Percentiles rank a stretch among this genome's conserved stretches.
These are phyloP conservation scores for Leptodactylus fallax DNA, from an alignment of 2,797 vertebrate genomes.

Conservation along the genomic window DNA sequence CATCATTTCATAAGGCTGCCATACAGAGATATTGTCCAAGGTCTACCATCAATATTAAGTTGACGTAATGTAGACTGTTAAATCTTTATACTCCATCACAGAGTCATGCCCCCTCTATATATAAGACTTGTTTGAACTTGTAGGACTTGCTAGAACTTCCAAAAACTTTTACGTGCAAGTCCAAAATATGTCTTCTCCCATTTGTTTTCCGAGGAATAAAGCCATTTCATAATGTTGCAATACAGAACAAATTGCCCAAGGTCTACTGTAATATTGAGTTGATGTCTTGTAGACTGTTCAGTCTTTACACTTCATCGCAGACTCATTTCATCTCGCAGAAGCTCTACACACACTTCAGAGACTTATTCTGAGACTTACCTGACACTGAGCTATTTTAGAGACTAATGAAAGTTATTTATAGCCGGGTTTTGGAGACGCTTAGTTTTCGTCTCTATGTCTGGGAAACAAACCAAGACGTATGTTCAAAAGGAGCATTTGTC, in stretches of 20 bases:
- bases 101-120: no score
- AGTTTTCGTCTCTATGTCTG: constrained; percentile 1
- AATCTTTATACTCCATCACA: no score
- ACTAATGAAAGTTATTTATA: constrained; percentile 28
- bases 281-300: not conserved
- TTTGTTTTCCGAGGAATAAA: not conserved
- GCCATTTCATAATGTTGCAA: not conserved
- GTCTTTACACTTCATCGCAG: not conserved
- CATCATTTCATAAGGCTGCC: no score
- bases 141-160: no score
- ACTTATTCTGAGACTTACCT: not conserved
- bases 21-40: no score
- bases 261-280: not conserved
- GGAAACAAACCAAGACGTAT: constrained; percentile 41
- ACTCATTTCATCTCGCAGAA: not conserved
- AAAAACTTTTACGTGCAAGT: no score
- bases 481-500: constrained; percentile 30
- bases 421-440: not conserved
- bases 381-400: constrained; percentile 17
- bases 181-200: not conserved
- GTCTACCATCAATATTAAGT: no score
- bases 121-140: no score
- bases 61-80: no score
- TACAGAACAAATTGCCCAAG: not conserved
- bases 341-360: not conserved